Evolutionary conservation across 2,888 invertebrate species (phyloP).

Genomic region (Eulithis testata): DNA sequence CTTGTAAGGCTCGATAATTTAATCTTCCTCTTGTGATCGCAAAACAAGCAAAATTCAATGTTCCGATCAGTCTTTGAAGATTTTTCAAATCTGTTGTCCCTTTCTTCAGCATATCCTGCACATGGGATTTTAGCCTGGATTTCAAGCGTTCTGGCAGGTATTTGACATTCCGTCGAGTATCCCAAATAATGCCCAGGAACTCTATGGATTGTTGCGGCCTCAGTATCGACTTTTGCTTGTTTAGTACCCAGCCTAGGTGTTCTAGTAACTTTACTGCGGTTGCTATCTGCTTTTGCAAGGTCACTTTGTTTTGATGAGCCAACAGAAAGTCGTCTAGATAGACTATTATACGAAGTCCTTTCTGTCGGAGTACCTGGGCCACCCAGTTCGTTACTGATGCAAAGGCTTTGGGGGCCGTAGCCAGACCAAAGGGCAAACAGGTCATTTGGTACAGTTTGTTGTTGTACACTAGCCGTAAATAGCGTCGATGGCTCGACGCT

Average conservation of each 20-base stretch:
- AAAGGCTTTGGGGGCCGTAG: conserved; percentile 45
- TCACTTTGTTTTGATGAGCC: background rate
- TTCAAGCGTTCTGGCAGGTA: background rate
- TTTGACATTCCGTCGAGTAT: background rate
- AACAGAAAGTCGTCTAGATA: conserved; percentile 16
- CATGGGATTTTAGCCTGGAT: background rate
- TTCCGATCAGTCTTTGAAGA: conserved; percentile 10
- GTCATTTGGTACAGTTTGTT: conserved; percentile 36
- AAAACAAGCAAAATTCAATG: conserved; percentile 24
- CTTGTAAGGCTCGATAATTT: conserved; percentile 10
- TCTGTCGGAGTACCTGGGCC: conserved; percentile 35
- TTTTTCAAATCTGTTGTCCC: too few species aligned
- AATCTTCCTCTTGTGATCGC: conserved; percentile 14
- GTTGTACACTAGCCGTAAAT: background rate
- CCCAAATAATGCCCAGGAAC: conserved; percentile 1
- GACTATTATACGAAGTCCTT: conserved; percentile 19
- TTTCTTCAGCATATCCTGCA: too few species aligned
- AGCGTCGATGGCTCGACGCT: background rate
- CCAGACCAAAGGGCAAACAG: conserved; percentile 47
- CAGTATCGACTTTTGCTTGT: background rate
- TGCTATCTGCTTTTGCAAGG: background rate
- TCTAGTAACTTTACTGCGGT: background rate
- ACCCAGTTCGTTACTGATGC: conserved; percentile 42
- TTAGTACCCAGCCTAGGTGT: background rate
- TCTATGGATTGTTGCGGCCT: background rate